phyloP scores from a whole-genome alignment of 2,113 vertebrate species.

The Corythornis cristatus region DNA sequence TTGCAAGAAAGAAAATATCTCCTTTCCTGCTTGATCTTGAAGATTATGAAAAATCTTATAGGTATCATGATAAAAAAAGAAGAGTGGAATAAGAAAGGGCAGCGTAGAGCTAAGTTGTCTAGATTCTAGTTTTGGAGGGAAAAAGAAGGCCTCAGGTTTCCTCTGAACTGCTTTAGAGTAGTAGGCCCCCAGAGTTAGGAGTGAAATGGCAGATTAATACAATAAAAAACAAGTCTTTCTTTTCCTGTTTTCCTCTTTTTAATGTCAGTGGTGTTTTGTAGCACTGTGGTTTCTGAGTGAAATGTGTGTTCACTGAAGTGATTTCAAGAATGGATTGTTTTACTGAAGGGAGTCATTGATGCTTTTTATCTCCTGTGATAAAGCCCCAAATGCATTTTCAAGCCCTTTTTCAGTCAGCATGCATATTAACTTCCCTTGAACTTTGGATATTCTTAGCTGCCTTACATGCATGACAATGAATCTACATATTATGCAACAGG shows the following conservation, averaged over 20 bases:
- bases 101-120: not conserved
- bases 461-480: slow-evolving; percentile 28
- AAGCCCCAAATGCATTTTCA: not conserved
- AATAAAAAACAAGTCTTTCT: not conserved
- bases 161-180: not conserved
- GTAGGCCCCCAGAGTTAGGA: not conserved
- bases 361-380: not conserved
- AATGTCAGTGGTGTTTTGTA: not conserved
- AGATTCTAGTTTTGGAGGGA: not conserved
- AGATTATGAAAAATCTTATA: not conserved
- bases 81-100: not conserved
- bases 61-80: not conserved
- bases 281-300: not conserved
- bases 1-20: not conserved
- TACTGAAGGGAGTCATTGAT: not conserved
- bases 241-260: not conserved
- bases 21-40: too few relatives aligned
- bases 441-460: slow-evolving; percentile 29
- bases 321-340: not conserved
- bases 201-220: not conserved
- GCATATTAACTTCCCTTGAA: slow-evolving; percentile 5
- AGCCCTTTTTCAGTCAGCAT: not conserved
- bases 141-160: not conserved
- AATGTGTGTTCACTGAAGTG: not conserved
- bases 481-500: slow-evolving; percentile 52